Conservation (phyloP, 2,113 vertebrate species). For the Noctilio leporinus region DNA sequence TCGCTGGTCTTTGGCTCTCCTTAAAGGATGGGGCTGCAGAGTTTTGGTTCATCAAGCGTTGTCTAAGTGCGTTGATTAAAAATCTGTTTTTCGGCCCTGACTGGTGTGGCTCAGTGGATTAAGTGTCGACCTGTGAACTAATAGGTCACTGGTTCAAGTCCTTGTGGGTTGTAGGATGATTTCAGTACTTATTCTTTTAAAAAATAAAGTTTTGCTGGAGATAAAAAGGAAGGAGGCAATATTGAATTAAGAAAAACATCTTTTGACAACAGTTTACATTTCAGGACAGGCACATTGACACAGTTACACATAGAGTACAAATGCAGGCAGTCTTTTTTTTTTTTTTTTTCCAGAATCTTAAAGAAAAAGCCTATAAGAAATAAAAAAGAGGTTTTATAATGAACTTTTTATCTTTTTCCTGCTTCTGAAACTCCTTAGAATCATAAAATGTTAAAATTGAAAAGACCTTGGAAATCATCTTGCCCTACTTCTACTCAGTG, state of each 20-base stretch:
- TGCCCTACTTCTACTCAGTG: neutral
- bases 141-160: too few species aligned
- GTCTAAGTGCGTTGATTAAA: neutral
- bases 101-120: too few species aligned
- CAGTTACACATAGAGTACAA: neutral
- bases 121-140: too few species aligned
- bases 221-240: neutral
- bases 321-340: neutral
- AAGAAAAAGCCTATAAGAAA: neutral
- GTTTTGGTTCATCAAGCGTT: neutral
- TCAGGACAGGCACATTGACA: neutral
- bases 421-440: neutral
- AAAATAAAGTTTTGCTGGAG: neutral
- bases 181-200: neutral
- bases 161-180: neutral
- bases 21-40: neutral
- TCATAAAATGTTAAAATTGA: neutral
- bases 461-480: slow-evolving; percentile 9
- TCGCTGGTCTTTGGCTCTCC: neutral
- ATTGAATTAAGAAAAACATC: neutral
- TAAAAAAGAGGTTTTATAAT: neutral
- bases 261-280: neutral
- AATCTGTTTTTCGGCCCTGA: neutral
- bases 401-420: neutral
- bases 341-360: neutral